Evolutionary conservation across 53 echinoderm and acorn worm genomes (phyloP).

Genomic region (Temnopleurus reevesii): DNA sequence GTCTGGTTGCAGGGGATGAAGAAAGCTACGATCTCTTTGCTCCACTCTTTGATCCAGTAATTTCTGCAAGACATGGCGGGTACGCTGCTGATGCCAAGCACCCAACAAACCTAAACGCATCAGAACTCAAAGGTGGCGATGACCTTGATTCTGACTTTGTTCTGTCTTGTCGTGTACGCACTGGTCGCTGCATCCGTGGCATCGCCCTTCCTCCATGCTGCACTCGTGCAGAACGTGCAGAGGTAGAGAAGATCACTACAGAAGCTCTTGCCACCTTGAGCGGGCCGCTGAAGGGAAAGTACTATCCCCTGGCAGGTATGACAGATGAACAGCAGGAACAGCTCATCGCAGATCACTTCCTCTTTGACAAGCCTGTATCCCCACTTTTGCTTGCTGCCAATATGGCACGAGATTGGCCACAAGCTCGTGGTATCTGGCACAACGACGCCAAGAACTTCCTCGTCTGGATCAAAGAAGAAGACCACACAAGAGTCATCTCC

Average conservation of each 20-base stretch:
- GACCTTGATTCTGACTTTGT: slow-evolving; percentile 86
- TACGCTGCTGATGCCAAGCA: slow-evolving; percentile 82
- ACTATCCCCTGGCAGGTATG: slow-evolving; percentile 95
- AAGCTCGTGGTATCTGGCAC: slow-evolving; percentile 95
- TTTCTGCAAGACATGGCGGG: slow-evolving; percentile 76
- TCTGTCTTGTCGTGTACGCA: slow-evolving; percentile 90
- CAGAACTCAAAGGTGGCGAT: slow-evolving; percentile 76
- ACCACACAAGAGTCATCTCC: slow-evolving; percentile 87
- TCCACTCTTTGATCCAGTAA: slow-evolving; percentile 87
- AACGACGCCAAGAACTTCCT: slow-evolving; percentile 93
- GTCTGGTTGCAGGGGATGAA: slow-evolving; percentile 91
- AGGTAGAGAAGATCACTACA: slow-evolving; percentile 70
- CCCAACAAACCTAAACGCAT: slow-evolving; percentile 79
- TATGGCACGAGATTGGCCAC: slow-evolving; percentile 98
- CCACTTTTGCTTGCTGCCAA: slow-evolving; percentile 82
- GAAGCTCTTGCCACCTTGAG: slow-evolving; percentile 72
- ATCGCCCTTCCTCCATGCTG: slow-evolving; percentile 76
- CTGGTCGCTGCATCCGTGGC: slow-evolving; percentile 89
- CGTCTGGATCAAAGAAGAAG: slow-evolving; percentile 96
- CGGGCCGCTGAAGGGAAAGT: slow-evolving; percentile 77
- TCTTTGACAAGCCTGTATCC: slow-evolving; percentile 98
- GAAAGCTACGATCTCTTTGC: slow-evolving; percentile 88
- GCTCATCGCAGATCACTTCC: slow-evolving; percentile 94
- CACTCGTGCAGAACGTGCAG: slow-evolving; percentile 73
- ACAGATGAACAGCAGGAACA: slow-evolving; percentile 81